Conservation (phyloP, 2,113 vertebrate genomes). For the Pelecanoides urinatrix region DNA sequence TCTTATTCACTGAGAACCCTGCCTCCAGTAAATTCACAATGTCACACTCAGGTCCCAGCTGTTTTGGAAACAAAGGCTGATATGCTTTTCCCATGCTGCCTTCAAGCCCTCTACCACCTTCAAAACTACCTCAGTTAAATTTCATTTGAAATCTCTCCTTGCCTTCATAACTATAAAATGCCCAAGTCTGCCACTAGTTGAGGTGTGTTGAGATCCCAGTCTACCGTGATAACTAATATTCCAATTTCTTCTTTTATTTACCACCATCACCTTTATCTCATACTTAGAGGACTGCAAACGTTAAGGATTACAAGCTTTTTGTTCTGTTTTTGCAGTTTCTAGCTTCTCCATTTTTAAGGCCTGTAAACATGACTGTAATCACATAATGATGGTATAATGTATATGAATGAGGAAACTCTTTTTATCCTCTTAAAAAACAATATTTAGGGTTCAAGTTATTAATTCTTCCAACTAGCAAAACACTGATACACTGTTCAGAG, state of each 20-base stretch:
- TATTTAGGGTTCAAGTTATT: background rate
- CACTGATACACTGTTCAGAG: background rate
- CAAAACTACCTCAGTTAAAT: background rate
- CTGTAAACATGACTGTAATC: background rate
- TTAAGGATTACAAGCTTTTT: background rate
- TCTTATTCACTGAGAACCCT: background rate
- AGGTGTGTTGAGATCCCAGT: background rate
- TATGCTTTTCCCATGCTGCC: background rate
- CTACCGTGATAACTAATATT: background rate
- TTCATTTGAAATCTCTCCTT: background rate
- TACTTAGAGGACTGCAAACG: background rate
- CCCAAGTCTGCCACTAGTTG: background rate
- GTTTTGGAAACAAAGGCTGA: background rate
- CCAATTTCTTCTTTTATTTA: background rate
- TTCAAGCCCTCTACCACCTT: background rate
- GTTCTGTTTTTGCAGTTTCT: background rate
- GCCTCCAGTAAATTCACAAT: background rate
- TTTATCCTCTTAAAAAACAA: background rate
- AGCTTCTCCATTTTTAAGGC: background rate
- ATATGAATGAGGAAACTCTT: background rate
- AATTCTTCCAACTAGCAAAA: background rate
- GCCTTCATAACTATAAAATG: background rate
- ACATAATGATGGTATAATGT: background rate
- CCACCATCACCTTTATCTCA: background rate
- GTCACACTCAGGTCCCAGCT: background rate